Evolutionary conservation across 2,888 invertebrate species (phyloP).

Genomic region (Calameuta filiformis): DNA sequence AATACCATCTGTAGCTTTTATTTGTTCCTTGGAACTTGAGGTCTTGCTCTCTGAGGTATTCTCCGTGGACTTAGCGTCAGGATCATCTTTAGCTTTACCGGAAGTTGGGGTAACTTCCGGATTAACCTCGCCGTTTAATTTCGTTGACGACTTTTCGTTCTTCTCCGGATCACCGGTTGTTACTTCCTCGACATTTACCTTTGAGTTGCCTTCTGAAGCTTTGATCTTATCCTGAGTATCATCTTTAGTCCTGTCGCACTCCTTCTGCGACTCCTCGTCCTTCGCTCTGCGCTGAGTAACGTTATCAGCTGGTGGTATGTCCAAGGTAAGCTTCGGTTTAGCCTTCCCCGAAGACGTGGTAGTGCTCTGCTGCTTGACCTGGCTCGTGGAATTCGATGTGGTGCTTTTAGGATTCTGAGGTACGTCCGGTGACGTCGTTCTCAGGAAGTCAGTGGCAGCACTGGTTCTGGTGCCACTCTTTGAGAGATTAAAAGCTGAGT

Average conservation of each 20-base stretch:
- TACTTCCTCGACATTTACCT: constrained; percentile 13
- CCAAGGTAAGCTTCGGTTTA: not conserved
- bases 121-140: constrained; percentile 33
- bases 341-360: not conserved
- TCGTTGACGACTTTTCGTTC: constrained; percentile 15
- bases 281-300: constrained; percentile 11
- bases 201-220: not conserved
- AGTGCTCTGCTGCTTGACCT: not conserved
- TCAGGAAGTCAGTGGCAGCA: not conserved
- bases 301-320: not conserved
- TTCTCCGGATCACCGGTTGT: constrained; percentile 5
- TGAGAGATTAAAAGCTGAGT: constrained; percentile 46
- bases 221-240: constrained; percentile 7
- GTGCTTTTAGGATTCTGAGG: not conserved
- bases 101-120: not conserved
- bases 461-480: constrained; percentile 28
- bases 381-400: not conserved
- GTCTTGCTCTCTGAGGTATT: not conserved
- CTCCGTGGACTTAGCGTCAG: not conserved
- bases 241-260: constrained; percentile 22
- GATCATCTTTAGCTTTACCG: not conserved
- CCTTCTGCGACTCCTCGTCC: constrained; percentile 8
- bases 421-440: not conserved
- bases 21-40: constrained; percentile 11
- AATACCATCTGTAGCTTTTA: constrained; percentile 5